Evolutionary conservation across 1,140 invertebrate genomes (phyloP).

Genomic region (Argopecten irradians): DNA sequence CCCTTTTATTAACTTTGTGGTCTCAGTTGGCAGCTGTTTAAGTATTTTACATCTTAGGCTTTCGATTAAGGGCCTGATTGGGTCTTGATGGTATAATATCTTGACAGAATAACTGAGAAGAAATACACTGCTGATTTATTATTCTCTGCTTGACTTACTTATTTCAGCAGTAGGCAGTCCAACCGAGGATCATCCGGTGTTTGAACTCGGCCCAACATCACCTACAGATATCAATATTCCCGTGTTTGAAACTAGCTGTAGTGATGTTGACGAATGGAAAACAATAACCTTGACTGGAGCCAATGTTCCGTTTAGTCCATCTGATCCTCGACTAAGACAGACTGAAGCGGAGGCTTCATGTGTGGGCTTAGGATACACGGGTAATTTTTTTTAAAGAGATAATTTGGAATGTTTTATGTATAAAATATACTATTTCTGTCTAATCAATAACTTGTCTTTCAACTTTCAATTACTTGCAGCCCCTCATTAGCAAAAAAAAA

Average conservation of each 20-base stretch:
- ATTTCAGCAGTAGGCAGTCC: not conserved
- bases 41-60: no score
- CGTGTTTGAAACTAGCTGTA: slow-evolving; percentile 50
- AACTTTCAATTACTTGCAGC: not conserved
- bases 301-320: slow-evolving; percentile 61
- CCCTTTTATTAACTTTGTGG: no score
- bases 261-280: slow-evolving; percentile 65
- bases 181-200: slow-evolving; percentile 24
- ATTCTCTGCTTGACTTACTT: no score
- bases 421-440: no score
- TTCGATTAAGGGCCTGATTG: not conserved
- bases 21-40: no score
- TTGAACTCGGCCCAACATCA: not conserved
- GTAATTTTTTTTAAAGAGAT: not conserved
- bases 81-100: not conserved
- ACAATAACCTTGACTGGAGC: slow-evolving; percentile 61
- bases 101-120: not conserved
- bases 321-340: slow-evolving; percentile 55
- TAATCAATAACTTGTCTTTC: not conserved
- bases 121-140: not conserved
- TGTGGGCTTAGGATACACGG: not conserved
- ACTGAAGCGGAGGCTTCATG: not conserved
- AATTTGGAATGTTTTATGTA: no score
- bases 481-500: not conserved
- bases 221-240: slow-evolving; percentile 28